Evolutionary conservation across 2,888 invertebrate species (phyloP).

Genomic region (Phortica magna): DNA sequence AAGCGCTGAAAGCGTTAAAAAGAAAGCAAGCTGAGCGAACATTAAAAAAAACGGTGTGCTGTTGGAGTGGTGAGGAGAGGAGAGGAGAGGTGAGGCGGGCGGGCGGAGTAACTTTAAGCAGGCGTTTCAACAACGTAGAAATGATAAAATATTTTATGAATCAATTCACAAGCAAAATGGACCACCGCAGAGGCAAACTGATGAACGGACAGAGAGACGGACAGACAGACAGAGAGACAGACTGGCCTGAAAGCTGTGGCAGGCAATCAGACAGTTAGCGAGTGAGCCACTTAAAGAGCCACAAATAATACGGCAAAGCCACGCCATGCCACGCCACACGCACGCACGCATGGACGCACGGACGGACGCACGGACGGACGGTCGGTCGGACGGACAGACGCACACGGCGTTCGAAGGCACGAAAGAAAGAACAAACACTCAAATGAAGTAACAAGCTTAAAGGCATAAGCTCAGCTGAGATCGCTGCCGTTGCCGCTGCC

Average conservation of each 20-base stretch:
- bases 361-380: conserved; percentile 25
- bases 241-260: not conserved
- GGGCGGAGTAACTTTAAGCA: not conserved
- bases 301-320: conserved; percentile 60
- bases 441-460: too few relatives aligned
- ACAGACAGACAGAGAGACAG: conserved; percentile 38
- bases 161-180: conserved; percentile 72
- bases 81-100: conserved; percentile 29
- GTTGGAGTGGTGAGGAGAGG: conserved; percentile 26
- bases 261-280: conserved; percentile 65
- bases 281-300: conserved; percentile 73
- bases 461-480: not conserved
- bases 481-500: not conserved
- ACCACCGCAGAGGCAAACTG: conserved; percentile 57
- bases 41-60: conserved; percentile 13
- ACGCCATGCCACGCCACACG: conserved; percentile 44
- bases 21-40: not conserved
- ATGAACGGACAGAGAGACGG: conserved; percentile 37
- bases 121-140: conserved; percentile 52
- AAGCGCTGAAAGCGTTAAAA: conserved; percentile 23
- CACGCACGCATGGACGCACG: conserved; percentile 23
- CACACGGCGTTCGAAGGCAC: not conserved
- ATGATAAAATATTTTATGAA: conserved; percentile 72
- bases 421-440: too few relatives aligned
- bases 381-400: not conserved